Conservation (phyloP, 2,113 vertebrate genomes). For the Stegostoma tigrinum region DNA sequence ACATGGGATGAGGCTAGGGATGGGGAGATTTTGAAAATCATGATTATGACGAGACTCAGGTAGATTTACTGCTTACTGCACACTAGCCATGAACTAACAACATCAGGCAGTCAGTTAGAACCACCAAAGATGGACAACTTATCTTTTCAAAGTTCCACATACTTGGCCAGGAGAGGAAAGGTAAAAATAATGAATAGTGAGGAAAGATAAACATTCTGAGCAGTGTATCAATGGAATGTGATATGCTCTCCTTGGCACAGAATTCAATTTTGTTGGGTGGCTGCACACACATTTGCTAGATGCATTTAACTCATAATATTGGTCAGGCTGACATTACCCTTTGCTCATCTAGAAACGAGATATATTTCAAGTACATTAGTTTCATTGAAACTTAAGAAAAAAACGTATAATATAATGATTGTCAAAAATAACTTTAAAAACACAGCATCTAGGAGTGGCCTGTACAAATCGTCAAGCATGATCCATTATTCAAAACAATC, state of each 20-base stretch:
- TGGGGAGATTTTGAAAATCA: no score
- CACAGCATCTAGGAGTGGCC: no score
- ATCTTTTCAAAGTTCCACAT: neutral
- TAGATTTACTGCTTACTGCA: neutral
- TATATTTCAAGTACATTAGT: neutral
- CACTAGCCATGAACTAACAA: neutral
- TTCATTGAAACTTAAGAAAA: neutral
- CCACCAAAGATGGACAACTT: neutral
- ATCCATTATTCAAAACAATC: neutral
- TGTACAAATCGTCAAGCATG: no score
- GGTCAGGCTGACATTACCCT: neutral
- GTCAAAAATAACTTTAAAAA: no score
- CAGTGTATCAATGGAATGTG: neutral
- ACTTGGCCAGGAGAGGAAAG: neutral
- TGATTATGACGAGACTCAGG: neutral
- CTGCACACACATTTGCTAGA: neutral
- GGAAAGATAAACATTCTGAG: no score
- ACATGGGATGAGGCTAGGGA: no score
- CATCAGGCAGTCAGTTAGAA: neutral
- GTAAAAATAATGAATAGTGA: neutral
- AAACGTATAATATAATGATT: no score
- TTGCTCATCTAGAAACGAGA: neutral
- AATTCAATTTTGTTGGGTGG: neutral
- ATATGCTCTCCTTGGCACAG: neutral
- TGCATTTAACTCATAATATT: neutral